phyloP scores from a whole-genome alignment of 2,888 invertebrate species.

The Chymomyza procnemis region DNA sequence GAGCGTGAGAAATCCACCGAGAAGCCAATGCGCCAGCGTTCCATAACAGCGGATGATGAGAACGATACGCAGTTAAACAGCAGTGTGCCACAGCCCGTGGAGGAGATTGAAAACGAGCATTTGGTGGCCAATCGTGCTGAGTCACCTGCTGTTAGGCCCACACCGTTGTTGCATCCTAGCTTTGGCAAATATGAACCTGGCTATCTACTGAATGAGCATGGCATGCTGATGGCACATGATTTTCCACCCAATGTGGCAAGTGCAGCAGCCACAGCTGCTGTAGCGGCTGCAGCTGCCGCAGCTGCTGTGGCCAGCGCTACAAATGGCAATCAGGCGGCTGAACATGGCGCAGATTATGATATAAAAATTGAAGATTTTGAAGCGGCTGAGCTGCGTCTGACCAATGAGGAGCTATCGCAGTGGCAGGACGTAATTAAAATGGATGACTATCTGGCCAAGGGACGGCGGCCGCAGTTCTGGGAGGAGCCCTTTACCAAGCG shows the following conservation, averaged over 20 bases:
- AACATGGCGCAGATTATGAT: constrained; percentile 54
- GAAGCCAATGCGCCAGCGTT: constrained; percentile 16
- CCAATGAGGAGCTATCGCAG: constrained; percentile 76
- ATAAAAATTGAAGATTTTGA: constrained; percentile 74
- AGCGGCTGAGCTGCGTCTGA: constrained; percentile 70
- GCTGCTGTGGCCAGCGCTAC: constrained; percentile 45
- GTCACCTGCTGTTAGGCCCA: constrained; percentile 38
- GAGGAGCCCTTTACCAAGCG: constrained; percentile 93
- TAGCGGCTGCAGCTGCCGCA: constrained; percentile 49
- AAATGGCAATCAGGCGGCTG: constrained; percentile 28
- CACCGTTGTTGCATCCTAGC: constrained; percentile 46
- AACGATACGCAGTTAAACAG: constrained; percentile 14
- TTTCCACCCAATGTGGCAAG: constrained; percentile 59
- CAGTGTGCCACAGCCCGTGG: constrained; percentile 64
- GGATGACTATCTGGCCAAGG: constrained; percentile 91
- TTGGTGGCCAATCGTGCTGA: constrained; percentile 52
- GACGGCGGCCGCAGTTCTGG: constrained; percentile 94
- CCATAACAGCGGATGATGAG: constrained; percentile 17
- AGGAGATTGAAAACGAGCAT: constrained; percentile 70
- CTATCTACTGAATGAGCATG: constrained; percentile 73
- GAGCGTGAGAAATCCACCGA: constrained; percentile 37
- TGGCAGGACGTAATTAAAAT: constrained; percentile 87
- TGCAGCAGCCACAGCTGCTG: constrained; percentile 50
- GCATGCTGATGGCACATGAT: constrained; percentile 73
- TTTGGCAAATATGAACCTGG: constrained; percentile 64